phyloP scores from a whole-genome alignment of 37 sponge, comb jelly and placozoan species.

The Aphrocallistes beatrix region DNA sequence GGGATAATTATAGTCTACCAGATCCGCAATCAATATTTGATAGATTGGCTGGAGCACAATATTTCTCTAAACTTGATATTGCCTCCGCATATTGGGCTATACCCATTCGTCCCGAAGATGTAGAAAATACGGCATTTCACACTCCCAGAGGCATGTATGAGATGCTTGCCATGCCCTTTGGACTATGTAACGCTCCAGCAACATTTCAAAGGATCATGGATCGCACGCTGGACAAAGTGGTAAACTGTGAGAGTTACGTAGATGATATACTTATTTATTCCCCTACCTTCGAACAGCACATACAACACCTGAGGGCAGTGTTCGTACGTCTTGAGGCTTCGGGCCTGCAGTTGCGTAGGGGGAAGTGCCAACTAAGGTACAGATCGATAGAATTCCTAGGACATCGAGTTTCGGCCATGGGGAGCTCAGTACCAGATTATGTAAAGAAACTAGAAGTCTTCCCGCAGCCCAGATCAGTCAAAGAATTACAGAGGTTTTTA shows the following conservation, averaged over 20 bases:
- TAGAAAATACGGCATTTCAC: neutral
- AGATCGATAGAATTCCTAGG: neutral
- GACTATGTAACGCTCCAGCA: neutral
- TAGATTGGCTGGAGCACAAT: neutral
- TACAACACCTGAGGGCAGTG: neutral
- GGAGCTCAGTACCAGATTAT: neutral
- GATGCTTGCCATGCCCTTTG: neutral
- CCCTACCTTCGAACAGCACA: neutral
- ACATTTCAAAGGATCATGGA: conserved; percentile 6
- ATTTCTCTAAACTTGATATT: neutral
- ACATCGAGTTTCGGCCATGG: neutral
- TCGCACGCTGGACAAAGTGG: neutral
- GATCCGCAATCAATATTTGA: neutral
- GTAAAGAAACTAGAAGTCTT: too few species aligned
- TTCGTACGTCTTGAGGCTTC: neutral
- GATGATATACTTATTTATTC: neutral
- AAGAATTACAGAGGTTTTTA: neutral
- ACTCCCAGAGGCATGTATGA: neutral
- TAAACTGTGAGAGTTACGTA: neutral
- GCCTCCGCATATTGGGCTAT: neutral
- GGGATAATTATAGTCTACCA: neutral
- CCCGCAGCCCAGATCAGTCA: too few species aligned
- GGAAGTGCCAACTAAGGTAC: neutral
- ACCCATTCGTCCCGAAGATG: neutral
- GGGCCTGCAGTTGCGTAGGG: neutral